phyloP scores from a whole-genome alignment of 1,140 invertebrate genomes.

The Himalopsyche phryganea region DNA sequence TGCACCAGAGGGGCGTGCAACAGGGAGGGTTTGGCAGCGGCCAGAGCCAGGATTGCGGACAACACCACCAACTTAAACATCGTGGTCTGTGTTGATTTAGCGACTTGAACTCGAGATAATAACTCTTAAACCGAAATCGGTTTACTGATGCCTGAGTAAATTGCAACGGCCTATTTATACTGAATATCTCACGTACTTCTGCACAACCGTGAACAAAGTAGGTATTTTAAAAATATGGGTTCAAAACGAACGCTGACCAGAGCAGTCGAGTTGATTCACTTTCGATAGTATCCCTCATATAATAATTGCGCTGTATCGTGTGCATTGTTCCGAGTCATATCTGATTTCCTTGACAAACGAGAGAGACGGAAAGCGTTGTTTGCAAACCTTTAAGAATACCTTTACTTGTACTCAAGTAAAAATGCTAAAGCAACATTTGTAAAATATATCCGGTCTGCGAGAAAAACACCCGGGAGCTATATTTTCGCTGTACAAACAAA shows the following conservation, averaged over 20 bases:
- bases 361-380: too few relatives aligned
- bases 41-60: constrained; percentile 40
- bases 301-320: too few relatives aligned
- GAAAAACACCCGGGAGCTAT: too few relatives aligned
- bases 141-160: constrained; percentile 18
- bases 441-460: too few relatives aligned
- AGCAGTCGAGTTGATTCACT: constrained; percentile 11
- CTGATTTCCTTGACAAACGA: too few relatives aligned
- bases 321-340: too few relatives aligned
- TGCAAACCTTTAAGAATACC: too few relatives aligned
- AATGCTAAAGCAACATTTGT: too few relatives aligned
- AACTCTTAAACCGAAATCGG: not conserved
- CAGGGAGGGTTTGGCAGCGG: constrained; percentile 23
- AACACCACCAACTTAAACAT: constrained; percentile 58
- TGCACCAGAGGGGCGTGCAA: constrained; percentile 5
- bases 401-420: too few relatives aligned
- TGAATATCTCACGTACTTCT: constrained; percentile 3
- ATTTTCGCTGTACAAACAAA: too few relatives aligned
- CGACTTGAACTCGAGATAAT: constrained; percentile 15
- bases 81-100: constrained; percentile 50
- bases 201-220: not conserved
- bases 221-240: constrained; percentile 1
- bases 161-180: constrained; percentile 25
- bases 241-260: constrained; percentile 13
- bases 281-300: constrained; percentile 3